phyloP scores from a whole-genome alignment of 2,888 invertebrate species.

The Byasa hedistus region DNA sequence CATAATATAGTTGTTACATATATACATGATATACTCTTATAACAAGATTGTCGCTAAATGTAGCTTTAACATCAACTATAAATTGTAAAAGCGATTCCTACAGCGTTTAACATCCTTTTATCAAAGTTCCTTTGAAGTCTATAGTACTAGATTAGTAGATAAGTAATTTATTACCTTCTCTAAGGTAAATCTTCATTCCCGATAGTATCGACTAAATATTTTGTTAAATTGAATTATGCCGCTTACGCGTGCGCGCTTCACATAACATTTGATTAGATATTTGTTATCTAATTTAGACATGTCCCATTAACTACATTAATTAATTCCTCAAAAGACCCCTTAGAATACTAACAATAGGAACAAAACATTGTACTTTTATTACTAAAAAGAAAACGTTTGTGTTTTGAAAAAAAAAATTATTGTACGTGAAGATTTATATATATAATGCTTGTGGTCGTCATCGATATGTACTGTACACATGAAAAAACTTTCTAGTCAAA shows the following conservation, averaged over 20 bases:
- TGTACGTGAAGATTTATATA: no score
- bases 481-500: no score
- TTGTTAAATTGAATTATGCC: neutral
- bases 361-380: no score
- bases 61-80: constrained; percentile 10
- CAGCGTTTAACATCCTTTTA: constrained; percentile 5
- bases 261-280: neutral
- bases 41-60: constrained; percentile 6
- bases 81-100: constrained; percentile 13
- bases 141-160: constrained; percentile 11
- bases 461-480: no score
- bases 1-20: constrained; percentile 7
- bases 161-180: constrained; percentile 1
- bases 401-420: no score
- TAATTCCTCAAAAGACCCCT: no score
- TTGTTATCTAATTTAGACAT: no score
- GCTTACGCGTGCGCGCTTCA: neutral
- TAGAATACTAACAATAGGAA: no score
- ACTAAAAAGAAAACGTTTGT: no score
- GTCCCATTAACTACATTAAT: no score
- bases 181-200: neutral
- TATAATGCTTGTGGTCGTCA: no score
- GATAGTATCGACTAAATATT: neutral
- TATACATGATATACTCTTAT: constrained; percentile 1
- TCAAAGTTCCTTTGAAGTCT: constrained; percentile 11